A percentile compares a stretch with the other conserved stretches of the same genome.
Conservation (phyloP, 2,797 vertebrate genomes). For the Crenuchus spilurus region DNA sequence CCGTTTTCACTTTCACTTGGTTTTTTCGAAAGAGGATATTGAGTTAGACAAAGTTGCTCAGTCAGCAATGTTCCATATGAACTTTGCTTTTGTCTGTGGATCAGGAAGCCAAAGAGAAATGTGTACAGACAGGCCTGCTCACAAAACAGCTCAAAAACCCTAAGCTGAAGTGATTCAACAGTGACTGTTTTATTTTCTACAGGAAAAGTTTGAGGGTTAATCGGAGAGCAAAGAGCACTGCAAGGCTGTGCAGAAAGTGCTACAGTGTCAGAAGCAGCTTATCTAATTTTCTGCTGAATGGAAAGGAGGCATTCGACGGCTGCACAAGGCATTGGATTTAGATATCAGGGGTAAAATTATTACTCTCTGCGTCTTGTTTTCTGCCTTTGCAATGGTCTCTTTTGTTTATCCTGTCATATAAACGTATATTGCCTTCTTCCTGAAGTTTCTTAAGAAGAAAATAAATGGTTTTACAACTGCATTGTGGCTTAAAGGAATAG, state of each 20-base stretch:
- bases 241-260: neutral
- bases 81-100: conserved; percentile 24
- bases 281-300: neutral
- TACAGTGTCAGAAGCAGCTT: neutral
- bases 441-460: too few relatives aligned
- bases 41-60: conserved; percentile 30
- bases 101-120: conserved; percentile 16
- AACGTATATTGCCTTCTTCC: too few relatives aligned
- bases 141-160: conserved; percentile 26
- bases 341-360: neutral
- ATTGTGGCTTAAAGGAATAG: too few relatives aligned
- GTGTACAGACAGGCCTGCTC: conserved; percentile 18
- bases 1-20: neutral
- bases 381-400: too few relatives aligned
- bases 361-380: neutral
- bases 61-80: conserved; percentile 2
- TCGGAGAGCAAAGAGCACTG: neutral
- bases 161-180: neutral
- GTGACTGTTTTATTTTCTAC: neutral
- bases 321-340: neutral
- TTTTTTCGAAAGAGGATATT: conserved; percentile 24
- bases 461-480: too few relatives aligned
- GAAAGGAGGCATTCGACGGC: neutral
- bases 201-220: conserved; percentile 6
- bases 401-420: too few relatives aligned